Base-by-base conservation (phyloP, 2,113 vertebrate genomes). In the Oncorhynchus tshawytscha region DNA sequence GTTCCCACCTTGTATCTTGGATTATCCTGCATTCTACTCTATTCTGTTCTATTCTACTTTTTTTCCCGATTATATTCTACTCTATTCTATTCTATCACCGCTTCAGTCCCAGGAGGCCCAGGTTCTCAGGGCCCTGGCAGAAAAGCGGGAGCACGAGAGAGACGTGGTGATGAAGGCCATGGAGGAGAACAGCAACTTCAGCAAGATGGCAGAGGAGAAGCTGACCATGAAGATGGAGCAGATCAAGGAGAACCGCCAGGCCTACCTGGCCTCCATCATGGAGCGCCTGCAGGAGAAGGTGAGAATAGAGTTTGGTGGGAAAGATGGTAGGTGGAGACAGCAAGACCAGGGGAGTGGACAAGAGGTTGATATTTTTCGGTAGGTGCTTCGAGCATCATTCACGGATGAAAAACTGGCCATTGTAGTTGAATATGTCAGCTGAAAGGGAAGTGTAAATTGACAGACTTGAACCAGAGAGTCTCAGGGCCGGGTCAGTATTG, bases 171-270 rank as follows among this genome's bases (percentile, higher is more conserved):
- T 99, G 85, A 99, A 99, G 84, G 98, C 98, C 88, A 95, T 99
- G 24, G 97, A 99, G 79, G 97, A 99, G 89, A 99, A 99, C 93
- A 97, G 96, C 91, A 99, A 98, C 87, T 99, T 99, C 91, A 99
- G 96, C 94, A 97, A 95, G 87, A 95, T 94, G 95, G 98, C 98
- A 1, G 97, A 99, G 80, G 96, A 97, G 86, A 96, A 95, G 85
- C 95, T 99, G 84, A 94, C 93, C 0, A 91, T 95, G 87, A 98
- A 95, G 91, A 99, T 99, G 96, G 97, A 97, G 20, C 96, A 96
- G 91, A 98, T 96, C 88, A 96, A 97, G 88, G 98, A 98, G 88
- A 99, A 99, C 88, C 94, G 98, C 0, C 95, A 98, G 48, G 98
- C 98, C 7, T 90, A 96, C 29, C 86, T 99, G 84, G 96, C 96